Evolutionary conservation across 1,140 invertebrate species (phyloP), one percentile per base, ranked within the genome.

Genomic region (Drosophila micromelanica): DNA sequence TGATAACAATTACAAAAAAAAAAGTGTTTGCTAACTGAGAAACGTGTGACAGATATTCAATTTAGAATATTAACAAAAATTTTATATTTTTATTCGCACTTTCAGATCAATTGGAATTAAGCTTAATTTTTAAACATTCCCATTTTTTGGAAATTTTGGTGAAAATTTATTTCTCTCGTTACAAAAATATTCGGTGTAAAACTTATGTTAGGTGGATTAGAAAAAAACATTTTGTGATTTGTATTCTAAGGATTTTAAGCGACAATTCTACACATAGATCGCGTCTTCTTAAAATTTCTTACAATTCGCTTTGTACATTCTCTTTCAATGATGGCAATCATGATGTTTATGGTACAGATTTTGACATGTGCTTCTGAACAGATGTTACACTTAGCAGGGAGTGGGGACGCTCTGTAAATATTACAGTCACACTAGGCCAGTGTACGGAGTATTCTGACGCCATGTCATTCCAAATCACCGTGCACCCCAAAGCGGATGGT

Each of bases 401-500:
- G 51, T 61, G 49, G 46, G 48, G 2, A 60, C 57, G 70, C 76
- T 64, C 84, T 75, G 64, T 89, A 89, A 89, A 89, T 89, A 90
- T 89, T 89, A 89, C 80, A 89, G 84, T 73, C 59, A 65, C 49
- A 27, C 56, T 70, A 38, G 52, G 38, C 42, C 45, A 71, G 57
- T 40, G 59, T 43, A n/a, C 54, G 73, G 60, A 78, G 76, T 17
- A 43, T 40, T 7, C 45, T 23, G 7, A 46, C 55, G n/a, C 64
- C 68, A 35, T 51, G 81, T 90, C 82, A 91, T 64, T 91, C 90
- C 45, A 91, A 65, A 62, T 91, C 87, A 5, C 90, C 90, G n/a
- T 77, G 80, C 3, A 90, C 74, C 2, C 91, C 91, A 61, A 90
- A 90, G 38, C 91, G 90, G 42, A 91, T 73, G 69, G 87, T 91